phyloP scores from a whole-genome alignment of 2,888 invertebrate species.

The Lamellibrachia columna region DNA sequence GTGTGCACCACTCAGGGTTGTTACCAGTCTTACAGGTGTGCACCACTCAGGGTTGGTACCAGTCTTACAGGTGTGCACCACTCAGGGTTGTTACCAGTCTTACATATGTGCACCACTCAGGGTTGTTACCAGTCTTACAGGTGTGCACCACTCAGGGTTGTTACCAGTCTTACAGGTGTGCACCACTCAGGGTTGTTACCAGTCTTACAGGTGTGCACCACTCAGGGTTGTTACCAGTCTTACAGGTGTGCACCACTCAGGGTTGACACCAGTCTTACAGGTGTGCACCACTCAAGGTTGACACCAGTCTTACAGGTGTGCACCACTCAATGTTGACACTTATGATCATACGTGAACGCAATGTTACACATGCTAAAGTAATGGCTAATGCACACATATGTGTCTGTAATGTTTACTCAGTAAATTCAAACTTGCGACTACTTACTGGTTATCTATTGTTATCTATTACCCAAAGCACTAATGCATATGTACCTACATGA shows the following conservation, averaged over 20 bases:
- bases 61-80: neutral
- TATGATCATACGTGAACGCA: neutral
- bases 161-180: neutral
- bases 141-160: neutral
- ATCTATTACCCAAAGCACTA: neutral
- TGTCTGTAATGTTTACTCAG: neutral
- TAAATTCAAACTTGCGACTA: neutral
- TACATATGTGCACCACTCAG: too few relatives aligned
- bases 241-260: too few relatives aligned
- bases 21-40: neutral
- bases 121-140: neutral
- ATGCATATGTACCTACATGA: neutral
- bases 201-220: neutral
- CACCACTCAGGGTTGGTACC: neutral
- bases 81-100: neutral
- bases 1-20: neutral
- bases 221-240: neutral
- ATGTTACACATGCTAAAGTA: neutral
- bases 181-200: neutral
- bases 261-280: neutral
- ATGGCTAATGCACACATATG: neutral
- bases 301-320: neutral
- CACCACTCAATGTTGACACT: neutral
- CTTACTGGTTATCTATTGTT: neutral
- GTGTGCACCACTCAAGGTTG: too few relatives aligned